A percentile compares a stretch with the other conserved stretches of the same genome.
Conservation (phyloP, 2,888 invertebrate genomes). For the Pachliopta kotzebuea region DNA sequence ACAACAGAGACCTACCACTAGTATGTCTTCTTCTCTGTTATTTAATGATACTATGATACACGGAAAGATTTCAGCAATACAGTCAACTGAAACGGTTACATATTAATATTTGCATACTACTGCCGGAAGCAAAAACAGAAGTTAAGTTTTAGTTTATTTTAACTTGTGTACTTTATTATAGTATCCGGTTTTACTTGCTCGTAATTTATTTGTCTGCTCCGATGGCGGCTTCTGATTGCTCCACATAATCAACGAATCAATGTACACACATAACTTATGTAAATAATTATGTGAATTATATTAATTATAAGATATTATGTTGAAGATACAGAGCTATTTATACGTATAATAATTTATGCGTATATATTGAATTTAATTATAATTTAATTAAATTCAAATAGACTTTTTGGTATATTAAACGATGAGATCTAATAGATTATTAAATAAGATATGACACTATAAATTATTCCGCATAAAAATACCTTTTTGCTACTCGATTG, state of each 20-base stretch:
- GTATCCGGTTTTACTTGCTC: no score
- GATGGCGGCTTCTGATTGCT: neutral
- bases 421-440: neutral
- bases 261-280: constrained; percentile 1
- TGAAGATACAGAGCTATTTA: neutral
- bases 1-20: no score
- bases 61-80: no score
- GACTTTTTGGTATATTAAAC: neutral
- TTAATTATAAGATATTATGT: neutral
- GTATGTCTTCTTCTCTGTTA: no score
- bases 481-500: neutral
- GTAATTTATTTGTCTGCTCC: neutral
- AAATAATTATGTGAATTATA: constrained; percentile 2
- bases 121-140: no score
- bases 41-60: no score
- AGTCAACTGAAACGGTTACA: no score
- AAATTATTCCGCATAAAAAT: neutral
- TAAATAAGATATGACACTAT: neutral
- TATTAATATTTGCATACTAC: no score
- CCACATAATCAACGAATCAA: neutral
- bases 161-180: no score
- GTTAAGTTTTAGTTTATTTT: no score
- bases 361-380: neutral
- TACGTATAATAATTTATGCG: neutral
- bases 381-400: neutral